Conservation (phyloP, 1,140 invertebrate species). For the Pogonomyrmex barbatus region DNA sequence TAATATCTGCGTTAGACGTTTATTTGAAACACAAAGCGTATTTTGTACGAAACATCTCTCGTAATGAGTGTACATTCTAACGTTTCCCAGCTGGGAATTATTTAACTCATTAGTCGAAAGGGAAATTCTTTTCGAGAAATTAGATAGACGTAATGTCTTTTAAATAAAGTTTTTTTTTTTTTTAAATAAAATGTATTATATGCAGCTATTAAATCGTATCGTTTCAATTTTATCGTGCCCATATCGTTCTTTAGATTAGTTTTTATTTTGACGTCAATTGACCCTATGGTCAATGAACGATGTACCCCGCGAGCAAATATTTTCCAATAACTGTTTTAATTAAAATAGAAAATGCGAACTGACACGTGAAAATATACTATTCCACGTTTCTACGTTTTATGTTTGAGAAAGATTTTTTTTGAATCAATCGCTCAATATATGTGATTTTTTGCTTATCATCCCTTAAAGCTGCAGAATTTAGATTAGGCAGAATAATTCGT, state of each 20-base stretch:
- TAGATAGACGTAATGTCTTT: not conserved
- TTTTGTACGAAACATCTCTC: not conserved
- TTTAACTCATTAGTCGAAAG: not conserved
- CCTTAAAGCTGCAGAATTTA: not conserved
- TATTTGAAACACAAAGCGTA: constrained; percentile 1
- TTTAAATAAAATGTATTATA: constrained; percentile 10
- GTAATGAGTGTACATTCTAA: constrained; percentile 15
- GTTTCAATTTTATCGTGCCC: constrained; percentile 45
- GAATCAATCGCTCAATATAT: not conserved
- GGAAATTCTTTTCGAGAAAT: not conserved
- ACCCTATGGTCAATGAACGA: constrained; percentile 11
- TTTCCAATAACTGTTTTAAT: constrained; percentile 60
- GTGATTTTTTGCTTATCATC: not conserved
- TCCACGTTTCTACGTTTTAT: not conserved
- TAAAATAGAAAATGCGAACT: constrained; percentile 46
- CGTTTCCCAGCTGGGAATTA: not conserved
- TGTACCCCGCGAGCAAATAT: constrained; percentile 27
- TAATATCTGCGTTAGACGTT: constrained; percentile 1
- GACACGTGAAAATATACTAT: constrained; percentile 47
- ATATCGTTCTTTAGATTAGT: constrained; percentile 53
- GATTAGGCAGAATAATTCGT: not conserved
- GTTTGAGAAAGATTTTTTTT: not conserved
- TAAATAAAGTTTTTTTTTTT: not conserved
- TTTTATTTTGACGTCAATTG: constrained; percentile 63
- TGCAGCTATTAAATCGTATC: constrained; percentile 50